These are phyloP conservation scores for Orchestia grillus DNA, from an alignment of 1,140 invertebrate genomes.

Conservation along the genomic window DNA sequence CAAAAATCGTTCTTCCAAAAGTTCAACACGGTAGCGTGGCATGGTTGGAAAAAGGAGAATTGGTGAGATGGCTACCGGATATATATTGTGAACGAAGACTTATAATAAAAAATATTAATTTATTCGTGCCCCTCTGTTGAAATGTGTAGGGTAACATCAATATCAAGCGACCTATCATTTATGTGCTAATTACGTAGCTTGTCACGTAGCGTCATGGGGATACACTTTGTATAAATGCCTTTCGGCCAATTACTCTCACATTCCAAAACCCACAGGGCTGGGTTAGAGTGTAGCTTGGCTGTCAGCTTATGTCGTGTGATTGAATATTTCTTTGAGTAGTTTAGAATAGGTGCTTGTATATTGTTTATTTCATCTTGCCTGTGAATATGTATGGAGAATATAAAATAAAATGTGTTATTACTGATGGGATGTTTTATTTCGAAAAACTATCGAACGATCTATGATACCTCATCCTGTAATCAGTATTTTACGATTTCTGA, in stretches of 20 bases:
- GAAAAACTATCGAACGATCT: too few relatives aligned
- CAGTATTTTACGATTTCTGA: too few relatives aligned
- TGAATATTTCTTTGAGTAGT: background rate
- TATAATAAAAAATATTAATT: too few relatives aligned
- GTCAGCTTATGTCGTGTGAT: background rate
- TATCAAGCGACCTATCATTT: too few relatives aligned
- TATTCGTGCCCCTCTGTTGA: too few relatives aligned
- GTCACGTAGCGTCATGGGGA: background rate
- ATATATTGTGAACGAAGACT: too few relatives aligned
- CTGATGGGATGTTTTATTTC: background rate
- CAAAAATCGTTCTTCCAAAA: background rate
- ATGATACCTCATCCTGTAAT: too few relatives aligned
- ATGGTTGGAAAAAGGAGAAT: background rate
- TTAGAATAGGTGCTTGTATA: background rate
- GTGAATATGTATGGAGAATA: slow-evolving; percentile 25
- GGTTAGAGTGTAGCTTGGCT: background rate
- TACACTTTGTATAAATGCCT: background rate
- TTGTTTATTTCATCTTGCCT: background rate
- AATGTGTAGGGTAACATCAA: too few relatives aligned
- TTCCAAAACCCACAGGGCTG: background rate
- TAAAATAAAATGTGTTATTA: background rate
- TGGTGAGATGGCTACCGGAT: too few relatives aligned
- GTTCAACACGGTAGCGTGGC: background rate
- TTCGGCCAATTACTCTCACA: background rate
- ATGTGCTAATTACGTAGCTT: too few relatives aligned